These are phyloP conservation scores for Triops cancriformis DNA, from an alignment of 1,140 invertebrate genomes.

Conservation along the genomic window DNA sequence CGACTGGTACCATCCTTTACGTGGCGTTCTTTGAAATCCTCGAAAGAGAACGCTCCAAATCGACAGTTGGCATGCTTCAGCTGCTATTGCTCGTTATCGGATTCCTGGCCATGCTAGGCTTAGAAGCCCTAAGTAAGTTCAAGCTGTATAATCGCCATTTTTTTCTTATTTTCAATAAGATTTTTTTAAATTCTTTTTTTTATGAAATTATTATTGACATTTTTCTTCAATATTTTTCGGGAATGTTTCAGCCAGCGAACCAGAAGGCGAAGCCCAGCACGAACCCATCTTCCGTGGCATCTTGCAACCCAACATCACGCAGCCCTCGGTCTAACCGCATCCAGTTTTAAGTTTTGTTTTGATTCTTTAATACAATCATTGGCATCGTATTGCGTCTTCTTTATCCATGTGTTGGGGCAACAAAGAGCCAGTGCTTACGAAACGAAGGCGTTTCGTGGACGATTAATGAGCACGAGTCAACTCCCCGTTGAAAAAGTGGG, in stretches of 20 bases:
- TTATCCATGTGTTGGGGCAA: not conserved
- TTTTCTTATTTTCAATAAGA: too few species aligned
- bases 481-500: too few species aligned
- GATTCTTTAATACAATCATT: not conserved
- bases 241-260: not conserved
- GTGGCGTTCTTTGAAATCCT: constrained; percentile 55
- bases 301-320: not conserved
- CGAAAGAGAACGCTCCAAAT: constrained; percentile 52
- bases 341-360: not conserved
- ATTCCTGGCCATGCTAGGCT: constrained; percentile 65
- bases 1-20: constrained; percentile 55
- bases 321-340: not conserved
- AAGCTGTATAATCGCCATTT: not conserved
- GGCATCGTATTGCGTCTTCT: constrained; percentile 2
- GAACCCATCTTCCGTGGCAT: not conserved
- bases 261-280: not conserved
- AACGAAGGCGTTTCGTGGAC: not conserved
- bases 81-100: constrained; percentile 60
- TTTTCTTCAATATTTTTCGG: too few species aligned
- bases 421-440: too few species aligned
- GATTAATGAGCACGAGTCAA: not conserved
- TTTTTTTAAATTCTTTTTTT: too few species aligned
- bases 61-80: constrained; percentile 57
- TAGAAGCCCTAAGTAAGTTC: constrained; percentile 60
- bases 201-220: too few species aligned